Evolutionary conservation across 2,797 vertebrate species (phyloP).

Genomic region (Cuniculus paca): DNA sequence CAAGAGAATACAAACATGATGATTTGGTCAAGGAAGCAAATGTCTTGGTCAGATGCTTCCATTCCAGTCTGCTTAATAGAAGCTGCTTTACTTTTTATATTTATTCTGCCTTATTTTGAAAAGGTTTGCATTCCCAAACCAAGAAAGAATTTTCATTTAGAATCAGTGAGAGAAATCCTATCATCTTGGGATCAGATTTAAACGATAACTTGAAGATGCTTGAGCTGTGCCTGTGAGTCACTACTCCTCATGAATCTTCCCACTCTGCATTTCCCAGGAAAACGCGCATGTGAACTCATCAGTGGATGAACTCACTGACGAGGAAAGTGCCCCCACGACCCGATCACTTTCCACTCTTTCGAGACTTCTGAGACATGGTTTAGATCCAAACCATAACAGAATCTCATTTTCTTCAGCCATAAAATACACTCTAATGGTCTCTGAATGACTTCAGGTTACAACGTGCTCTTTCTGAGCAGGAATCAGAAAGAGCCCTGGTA

Average conservation of each 20-base stretch:
- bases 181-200: neutral
- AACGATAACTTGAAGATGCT: neutral
- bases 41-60: neutral
- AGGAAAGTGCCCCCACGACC: neutral
- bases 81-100: neutral
- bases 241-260: neutral
- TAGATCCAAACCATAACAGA: neutral
- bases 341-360: neutral
- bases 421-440: neutral
- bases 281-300: neutral
- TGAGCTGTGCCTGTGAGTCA: neutral
- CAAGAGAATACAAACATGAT: slow-evolving; percentile 9
- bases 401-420: neutral
- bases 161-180: neutral
- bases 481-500: neutral
- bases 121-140: neutral
- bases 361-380: neutral
- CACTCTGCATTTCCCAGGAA: neutral
- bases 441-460: neutral
- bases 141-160: neutral
- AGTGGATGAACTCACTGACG: neutral
- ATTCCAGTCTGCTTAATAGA: neutral
- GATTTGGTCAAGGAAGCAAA: neutral
- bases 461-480: neutral
- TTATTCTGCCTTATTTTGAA: neutral